Conservation (phyloP, 2,797 vertebrate genomes). For the Lagodon rhomboides region DNA sequence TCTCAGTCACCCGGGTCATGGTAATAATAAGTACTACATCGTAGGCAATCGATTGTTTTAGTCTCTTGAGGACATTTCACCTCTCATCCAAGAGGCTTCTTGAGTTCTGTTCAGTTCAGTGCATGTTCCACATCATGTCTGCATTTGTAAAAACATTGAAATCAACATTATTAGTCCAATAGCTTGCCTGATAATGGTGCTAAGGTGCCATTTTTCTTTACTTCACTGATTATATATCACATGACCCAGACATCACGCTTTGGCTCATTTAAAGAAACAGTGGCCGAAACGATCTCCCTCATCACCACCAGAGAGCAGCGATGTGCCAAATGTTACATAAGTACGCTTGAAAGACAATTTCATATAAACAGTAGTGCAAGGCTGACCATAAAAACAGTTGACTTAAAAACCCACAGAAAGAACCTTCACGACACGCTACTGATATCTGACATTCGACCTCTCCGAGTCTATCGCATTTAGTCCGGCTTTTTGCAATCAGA, state of each 20-base stretch:
- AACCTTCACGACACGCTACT: not conserved
- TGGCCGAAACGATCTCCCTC: not conserved
- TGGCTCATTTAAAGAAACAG: not conserved
- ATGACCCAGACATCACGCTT: not conserved
- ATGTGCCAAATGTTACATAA: not conserved
- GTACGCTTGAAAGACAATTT: not conserved
- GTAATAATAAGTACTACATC: too few relatives aligned
- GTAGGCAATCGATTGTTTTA: too few relatives aligned
- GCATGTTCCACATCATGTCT: too few relatives aligned
- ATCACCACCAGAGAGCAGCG: slow-evolving; percentile 10
- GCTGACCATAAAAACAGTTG: not conserved
- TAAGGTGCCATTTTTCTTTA: not conserved
- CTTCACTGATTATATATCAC: not conserved
- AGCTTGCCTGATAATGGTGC: not conserved
- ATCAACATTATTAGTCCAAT: not conserved
- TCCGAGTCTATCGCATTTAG: not conserved
- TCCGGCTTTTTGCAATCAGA: not conserved
- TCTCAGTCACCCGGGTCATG: too few relatives aligned
- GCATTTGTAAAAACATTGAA: too few relatives aligned
- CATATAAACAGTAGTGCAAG: not conserved
- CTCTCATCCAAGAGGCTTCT: too few relatives aligned
- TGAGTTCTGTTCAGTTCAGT: too few relatives aligned
- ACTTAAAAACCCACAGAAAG: not conserved
- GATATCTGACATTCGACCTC: slow-evolving; percentile 13
- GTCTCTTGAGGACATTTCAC: too few relatives aligned